Evolutionary conservation across 2,113 vertebrate genomes (phyloP), one percentile per base, ranked within the genome.

Genomic region (Eubucco bourcierii): DNA sequence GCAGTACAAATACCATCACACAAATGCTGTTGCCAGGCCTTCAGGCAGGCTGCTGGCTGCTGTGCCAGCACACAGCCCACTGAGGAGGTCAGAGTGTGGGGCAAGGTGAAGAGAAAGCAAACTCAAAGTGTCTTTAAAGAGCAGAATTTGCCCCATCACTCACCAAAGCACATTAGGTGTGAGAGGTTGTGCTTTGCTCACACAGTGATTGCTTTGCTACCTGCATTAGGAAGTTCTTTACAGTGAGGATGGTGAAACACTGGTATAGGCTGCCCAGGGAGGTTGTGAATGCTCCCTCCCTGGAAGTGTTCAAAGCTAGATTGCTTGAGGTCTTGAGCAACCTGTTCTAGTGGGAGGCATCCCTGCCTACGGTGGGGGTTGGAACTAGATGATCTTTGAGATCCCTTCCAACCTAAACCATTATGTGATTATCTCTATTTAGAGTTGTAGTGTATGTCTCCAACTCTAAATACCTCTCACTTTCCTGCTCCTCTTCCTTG

Each of bases 41-140:
- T 29, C 33, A 7, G 1, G 7, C 5, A 24, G 68, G 55, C 71
- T 72, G 58, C 52, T 44, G 34, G 1, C 24, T 14, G 31, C 58
- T 34, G 39, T 18, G 34, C 44, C 50, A 52, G 63, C 63, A 82
- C 28, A 68, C 39, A 44, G 5, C 29, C 47, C 61, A 20, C 18
- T 0, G 2, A 10, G 6, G 33, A 44, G 46, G 15, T 12, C 50
- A 0, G 0, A 4, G 3, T 0, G 2, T 0, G 1, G 53, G 23
- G 21, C 29, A 56, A n/a, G 53, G 55, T 0, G 0, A 52, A 76
- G 44, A 34, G 29, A 79, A 50, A 63, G 68, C 29, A 28, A 41
- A 50, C 29, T 28, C 44, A 34, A 16, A 59, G 29, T 8, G 55
- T 4, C 1, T 19, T 39, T 28, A 65, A 34, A 73, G 64, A 31